Base-by-base conservation (phyloP, 2,797 vertebrate genomes). In the Crax fasciolata region DNA sequence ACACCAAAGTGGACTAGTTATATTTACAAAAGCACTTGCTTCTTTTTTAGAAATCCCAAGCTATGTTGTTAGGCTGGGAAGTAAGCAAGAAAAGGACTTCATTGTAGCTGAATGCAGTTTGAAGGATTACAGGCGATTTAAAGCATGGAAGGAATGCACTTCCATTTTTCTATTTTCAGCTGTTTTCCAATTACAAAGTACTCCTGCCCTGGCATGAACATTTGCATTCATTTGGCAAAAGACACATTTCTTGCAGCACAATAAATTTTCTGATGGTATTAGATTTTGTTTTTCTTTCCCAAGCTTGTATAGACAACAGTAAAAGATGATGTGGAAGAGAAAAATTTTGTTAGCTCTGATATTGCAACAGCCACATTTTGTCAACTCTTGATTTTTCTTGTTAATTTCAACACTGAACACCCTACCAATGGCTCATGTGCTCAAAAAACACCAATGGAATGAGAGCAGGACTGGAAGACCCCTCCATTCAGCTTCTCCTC, bases 201-300 rank as follows among this genome's bases (percentile, higher is more conserved):
- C 52, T 93, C 80, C 63, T 91, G 90, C 94, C 81, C 94, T 87
- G 71, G 84, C 92, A 92, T 39, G 86, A 93, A 82, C 21, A 54
- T 95, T 80, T 80, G 81, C 86, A 91, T 94, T 90, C 28, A 52
- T 89, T 89, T 90, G 48, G 62, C 44, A 73, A 62, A 84, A 76
- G 24, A 7, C 25, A 24, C 16, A 8, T 84, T 94, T 93, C 83
- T 91, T 67, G 71, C 32, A 27, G 83, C 74, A 59, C 59, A 94
- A 38, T 63, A 90, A 44, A 89, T 78, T 81, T 25, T 78, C 16
- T 11, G 1, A 3, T 30, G 13, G 9, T 68, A 83, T 93, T 89
- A 80, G 87, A 6, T 20, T 13, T 24, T 52, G 82, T 52, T 82
- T 84, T 83, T 61, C 12, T 21, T 76, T 88, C 58, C 24, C 38